These are phyloP conservation scores for Tetragonula clypearis DNA, from an alignment of 1,140 invertebrate genomes.

Conservation along the genomic window DNA sequence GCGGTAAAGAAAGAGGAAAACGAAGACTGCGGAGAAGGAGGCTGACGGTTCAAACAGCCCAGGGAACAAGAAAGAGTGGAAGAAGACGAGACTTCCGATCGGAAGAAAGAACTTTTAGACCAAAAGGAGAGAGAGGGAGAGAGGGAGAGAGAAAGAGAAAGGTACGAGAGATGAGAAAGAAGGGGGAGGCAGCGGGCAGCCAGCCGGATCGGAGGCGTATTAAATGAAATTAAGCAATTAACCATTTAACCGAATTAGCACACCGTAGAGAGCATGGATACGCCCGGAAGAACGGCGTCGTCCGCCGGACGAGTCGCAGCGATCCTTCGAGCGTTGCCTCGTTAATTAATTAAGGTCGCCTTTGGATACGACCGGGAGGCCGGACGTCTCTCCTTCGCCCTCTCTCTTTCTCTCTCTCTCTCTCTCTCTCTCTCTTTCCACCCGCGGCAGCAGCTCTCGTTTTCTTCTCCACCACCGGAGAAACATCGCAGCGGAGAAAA, in stretches of 20 bases:
- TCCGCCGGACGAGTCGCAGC: conserved; percentile 30
- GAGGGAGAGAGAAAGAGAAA: neutral
- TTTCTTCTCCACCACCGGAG: conserved; percentile 37
- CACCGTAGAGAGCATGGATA: conserved; percentile 66
- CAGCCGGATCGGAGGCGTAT: conserved; percentile 68
- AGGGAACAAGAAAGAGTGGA: conserved; percentile 30
- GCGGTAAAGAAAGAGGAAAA: conserved; percentile 32
- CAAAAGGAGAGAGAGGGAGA: no score
- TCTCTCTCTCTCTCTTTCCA: neutral
- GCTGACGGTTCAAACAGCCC: neutral
- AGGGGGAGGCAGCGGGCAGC: conserved; percentile 41
- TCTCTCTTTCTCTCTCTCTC: no score
- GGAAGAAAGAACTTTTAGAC: conserved; percentile 34
- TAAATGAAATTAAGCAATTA: conserved; percentile 79
- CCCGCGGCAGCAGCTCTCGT: neutral
- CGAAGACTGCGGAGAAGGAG: neutral
- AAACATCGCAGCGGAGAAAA: conserved; percentile 17
- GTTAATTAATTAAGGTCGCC: conserved; percentile 66
- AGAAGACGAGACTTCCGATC: neutral
- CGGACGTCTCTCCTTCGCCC: neutral
- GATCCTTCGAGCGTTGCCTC: conserved; percentile 60
- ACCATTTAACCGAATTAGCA: conserved; percentile 78
- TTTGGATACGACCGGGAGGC: conserved; percentile 40
- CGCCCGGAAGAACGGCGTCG: conserved; percentile 61
- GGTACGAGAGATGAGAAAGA: conserved; percentile 24